Evolutionary conservation across 2,888 invertebrate species (phyloP).

Genomic region (Mellilla xanthometata): DNA sequence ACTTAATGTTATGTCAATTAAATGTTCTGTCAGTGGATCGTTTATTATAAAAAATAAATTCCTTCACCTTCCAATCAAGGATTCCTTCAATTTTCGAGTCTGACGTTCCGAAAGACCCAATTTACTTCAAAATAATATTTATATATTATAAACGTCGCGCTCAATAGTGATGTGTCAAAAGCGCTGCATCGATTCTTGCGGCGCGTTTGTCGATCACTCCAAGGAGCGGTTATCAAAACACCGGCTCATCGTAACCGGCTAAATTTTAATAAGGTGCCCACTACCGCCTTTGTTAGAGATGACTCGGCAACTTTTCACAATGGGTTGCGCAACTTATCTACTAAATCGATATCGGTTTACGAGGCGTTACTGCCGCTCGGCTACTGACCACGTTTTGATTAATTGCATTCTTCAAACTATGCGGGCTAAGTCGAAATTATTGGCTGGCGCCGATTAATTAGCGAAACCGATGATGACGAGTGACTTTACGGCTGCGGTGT

Average conservation of each 20-base stretch:
- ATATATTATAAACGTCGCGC: constrained; percentile 51
- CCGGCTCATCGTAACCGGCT: constrained; percentile 72
- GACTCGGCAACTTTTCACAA: constrained; percentile 75
- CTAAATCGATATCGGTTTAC: constrained; percentile 81
- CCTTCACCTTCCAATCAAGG: neutral
- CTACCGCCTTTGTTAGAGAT: constrained; percentile 77
- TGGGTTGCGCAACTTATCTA: constrained; percentile 80
- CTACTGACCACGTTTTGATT: constrained; percentile 81
- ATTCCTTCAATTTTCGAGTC: constrained; percentile 26
- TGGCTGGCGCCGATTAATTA: constrained; percentile 77
- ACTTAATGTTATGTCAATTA: too few species aligned
- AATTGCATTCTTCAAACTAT: constrained; percentile 73
- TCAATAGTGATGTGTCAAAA: constrained; percentile 64
- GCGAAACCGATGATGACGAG: constrained; percentile 68
- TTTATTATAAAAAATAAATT: neutral
- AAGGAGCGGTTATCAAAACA: constrained; percentile 78
- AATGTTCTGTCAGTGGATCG: too few species aligned
- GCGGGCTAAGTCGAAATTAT: constrained; percentile 59
- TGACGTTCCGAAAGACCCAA: constrained; percentile 37
- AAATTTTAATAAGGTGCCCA: constrained; percentile 82
- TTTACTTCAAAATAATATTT: constrained; percentile 60
- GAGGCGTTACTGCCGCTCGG: constrained; percentile 77
- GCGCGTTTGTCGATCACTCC: constrained; percentile 55
- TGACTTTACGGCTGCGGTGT: constrained; percentile 56
- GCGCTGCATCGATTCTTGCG: constrained; percentile 53